A percentile compares a stretch with the other conserved stretches of the same genome.
Evolutionary conservation across 2,888 invertebrate species (phyloP).

Genomic region (Amaurobius ferox): DNA sequence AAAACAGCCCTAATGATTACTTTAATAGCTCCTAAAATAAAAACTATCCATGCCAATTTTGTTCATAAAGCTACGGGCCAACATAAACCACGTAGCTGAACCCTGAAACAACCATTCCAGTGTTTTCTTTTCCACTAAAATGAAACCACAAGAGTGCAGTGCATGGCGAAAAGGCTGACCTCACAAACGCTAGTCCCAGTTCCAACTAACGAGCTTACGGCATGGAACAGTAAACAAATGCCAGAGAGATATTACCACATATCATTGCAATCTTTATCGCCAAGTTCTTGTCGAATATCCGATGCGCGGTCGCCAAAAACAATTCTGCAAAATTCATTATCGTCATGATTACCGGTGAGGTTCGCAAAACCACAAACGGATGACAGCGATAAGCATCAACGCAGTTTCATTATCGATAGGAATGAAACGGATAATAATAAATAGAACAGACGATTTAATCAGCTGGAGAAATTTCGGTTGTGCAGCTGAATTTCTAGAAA

Average conservation of each 20-base stretch:
- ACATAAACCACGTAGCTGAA: no score
- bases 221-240: slow-evolving; percentile 18
- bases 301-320: slow-evolving; percentile 7
- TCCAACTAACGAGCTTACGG: slow-evolving; percentile 7
- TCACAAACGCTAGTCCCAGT: slow-evolving; percentile 7
- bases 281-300: neutral
- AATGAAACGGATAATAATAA: slow-evolving; percentile 7
- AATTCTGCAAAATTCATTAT: slow-evolving; percentile 12
- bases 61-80: no score
- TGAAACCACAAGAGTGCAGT: neutral
- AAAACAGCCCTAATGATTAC: no score
- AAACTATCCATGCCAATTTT: no score
- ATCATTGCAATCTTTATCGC: slow-evolving; percentile 10
- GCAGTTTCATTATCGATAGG: slow-evolving; percentile 6
- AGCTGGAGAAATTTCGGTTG: neutral
- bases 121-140: neutral
- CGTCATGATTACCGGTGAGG: neutral
- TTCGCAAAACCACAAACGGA: slow-evolving; percentile 3
- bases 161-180: neutral
- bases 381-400: neutral
- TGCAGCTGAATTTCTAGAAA: neutral
- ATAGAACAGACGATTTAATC: slow-evolving; percentile 2
- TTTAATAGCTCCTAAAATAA: no score
- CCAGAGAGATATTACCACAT: slow-evolving; percentile 2
- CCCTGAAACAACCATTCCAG: no score